A percentile compares a stretch with the other conserved stretches of the same genome.
Conservation (phyloP, 2,797 vertebrate genomes). For the Notoglanidium macrostoma region DNA sequence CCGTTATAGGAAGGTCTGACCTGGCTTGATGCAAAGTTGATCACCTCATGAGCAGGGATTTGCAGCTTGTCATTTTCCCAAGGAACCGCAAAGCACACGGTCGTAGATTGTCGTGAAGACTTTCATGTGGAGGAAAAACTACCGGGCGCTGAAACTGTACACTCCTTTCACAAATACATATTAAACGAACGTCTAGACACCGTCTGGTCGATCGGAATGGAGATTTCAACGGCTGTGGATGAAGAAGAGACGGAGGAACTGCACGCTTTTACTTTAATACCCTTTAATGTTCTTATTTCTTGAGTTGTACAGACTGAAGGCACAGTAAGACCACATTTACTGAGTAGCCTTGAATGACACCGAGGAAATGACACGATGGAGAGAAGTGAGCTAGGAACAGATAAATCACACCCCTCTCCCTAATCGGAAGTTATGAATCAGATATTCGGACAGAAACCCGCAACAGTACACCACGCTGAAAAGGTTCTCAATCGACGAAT, state of each 20-base stretch:
- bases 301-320: conserved; percentile 92
- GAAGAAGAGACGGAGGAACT: not conserved
- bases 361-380: conserved; percentile 76
- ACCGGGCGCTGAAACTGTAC: not conserved
- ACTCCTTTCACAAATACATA: too few relatives aligned
- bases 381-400: conserved; percentile 69
- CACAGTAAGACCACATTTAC: conserved; percentile 97
- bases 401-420: conserved; percentile 15
- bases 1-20: not conserved
- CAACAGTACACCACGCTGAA: not conserved
- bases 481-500: not conserved
- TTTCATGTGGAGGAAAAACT: not conserved
- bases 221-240: not conserved
- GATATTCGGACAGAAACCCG: not conserved
- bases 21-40: not conserved
- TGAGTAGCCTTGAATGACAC: conserved; percentile 79
- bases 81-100: not conserved
- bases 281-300: conserved; percentile 47
- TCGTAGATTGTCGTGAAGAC: not conserved
- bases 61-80: not conserved
- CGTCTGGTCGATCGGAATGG: not conserved
- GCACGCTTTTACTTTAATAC: conserved; percentile 36
- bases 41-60: not conserved
- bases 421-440: conserved; percentile 36
- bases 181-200: not conserved